Evolutionary conservation across 2,888 invertebrate genomes (phyloP), one percentile per base, ranked within the genome.

Genomic region (Schrankia costaestrigalis): DNA sequence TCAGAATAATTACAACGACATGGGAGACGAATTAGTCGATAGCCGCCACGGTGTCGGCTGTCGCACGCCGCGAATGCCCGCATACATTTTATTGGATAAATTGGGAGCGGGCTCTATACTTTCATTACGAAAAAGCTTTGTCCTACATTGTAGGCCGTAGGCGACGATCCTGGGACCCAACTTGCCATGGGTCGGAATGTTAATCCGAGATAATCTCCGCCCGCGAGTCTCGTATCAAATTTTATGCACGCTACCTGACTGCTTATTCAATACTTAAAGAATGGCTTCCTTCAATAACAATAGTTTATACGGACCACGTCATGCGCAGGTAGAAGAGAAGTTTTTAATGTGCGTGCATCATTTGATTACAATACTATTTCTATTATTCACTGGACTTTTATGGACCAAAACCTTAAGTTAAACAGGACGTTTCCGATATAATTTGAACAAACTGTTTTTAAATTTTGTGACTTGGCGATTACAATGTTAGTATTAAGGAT

Each of bases 171-270:
- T 54, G 64, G 66, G 71, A 59, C 62, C 65, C 65, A 53, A 56
- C 62, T 63, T 50, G 60, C 55, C 57, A 57, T 56, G 63, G 67
- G 55, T 54, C 48, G 85, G 86, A 86, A 87, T 86, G 72, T 85
- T 84, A 86, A 86, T 82, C 82, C 65, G 65, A 72, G 83, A 83
- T 86, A 74, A 86, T 85, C 86, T 78, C 61, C 54, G 53, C 54
- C 65, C 56, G 59, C 56, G 67, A 67, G 60, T 63, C 68, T 74
- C 67, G 75, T 74, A 78, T 82, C 76, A 70, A 77, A 78, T 80
- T 82, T 78, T 80, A 81, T 78, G 77, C 78, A 80, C 74, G 76
- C 79, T 85, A 84, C 84, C 85, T 85, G 84, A 74, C 66, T 71
- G 71, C 68, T 69, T 75, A 73, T 77, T 75, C 69, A 73, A 74